Conservation (phyloP, 2,797 vertebrate species). For the Smutsia temminckii region DNA sequence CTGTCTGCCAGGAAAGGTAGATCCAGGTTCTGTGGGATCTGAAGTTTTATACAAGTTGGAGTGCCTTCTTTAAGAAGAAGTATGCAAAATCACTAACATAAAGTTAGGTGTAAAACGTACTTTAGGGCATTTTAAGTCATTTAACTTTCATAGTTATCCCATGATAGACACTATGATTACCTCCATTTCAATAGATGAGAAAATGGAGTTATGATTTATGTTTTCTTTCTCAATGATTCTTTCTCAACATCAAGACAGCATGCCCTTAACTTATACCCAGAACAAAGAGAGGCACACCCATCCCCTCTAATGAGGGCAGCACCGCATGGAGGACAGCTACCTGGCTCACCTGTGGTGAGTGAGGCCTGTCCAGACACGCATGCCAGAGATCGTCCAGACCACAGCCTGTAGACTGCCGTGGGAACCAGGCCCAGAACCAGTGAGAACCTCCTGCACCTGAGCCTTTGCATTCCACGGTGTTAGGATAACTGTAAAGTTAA, state of each 20-base stretch:
- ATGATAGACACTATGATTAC: background rate
- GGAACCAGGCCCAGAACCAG: background rate
- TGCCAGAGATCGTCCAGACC: background rate
- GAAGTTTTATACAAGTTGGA: background rate
- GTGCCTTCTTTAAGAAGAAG: background rate
- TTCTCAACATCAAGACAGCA: background rate
- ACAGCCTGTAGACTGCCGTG: background rate
- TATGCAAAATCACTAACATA: background rate
- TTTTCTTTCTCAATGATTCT: background rate
- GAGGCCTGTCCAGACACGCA: background rate
- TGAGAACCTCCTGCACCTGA: background rate
- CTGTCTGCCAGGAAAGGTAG: background rate
- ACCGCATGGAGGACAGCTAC: background rate
- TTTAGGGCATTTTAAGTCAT: background rate
- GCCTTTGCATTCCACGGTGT: background rate
- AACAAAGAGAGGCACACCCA: background rate
- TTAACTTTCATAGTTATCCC: background rate
- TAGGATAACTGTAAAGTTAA: background rate
- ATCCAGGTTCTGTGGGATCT: background rate
- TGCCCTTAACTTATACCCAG: background rate
- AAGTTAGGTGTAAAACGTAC: background rate
- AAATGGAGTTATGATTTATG: background rate
- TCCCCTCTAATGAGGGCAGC: background rate
- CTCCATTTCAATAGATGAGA: background rate
- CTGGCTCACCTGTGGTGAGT: background rate